These are phyloP conservation scores for Drosophila neonasuta DNA, from an alignment of 2,888 invertebrate species.

Conservation along the genomic window DNA sequence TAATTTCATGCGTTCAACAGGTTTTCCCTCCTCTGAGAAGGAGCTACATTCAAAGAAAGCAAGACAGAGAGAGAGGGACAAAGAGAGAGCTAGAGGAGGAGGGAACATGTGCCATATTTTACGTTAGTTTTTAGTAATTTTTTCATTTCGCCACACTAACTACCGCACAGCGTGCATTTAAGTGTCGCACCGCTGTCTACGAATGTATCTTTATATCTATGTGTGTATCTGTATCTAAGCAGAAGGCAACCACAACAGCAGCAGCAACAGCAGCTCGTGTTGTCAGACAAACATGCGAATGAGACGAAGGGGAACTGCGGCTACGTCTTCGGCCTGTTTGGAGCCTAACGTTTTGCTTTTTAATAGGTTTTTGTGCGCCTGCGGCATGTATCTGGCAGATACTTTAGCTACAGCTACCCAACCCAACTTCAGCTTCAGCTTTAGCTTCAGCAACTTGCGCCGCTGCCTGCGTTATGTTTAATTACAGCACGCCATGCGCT, in stretches of 20 bases:
- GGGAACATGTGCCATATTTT: constrained; percentile 53
- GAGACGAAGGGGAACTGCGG: constrained; percentile 30
- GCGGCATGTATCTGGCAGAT: constrained; percentile 63
- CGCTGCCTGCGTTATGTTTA: constrained; percentile 58
- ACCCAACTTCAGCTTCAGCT: constrained; percentile 4
- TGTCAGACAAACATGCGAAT: constrained; percentile 53
- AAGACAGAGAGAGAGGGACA: too few species aligned
- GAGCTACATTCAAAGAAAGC: not conserved
- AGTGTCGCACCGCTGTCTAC: constrained; percentile 57
- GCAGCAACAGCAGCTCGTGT: constrained; percentile 30
- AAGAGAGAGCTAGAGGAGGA: not conserved
- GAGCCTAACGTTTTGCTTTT: constrained; percentile 64
- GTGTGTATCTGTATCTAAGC: constrained; percentile 36
- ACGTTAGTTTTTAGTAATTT: constrained; percentile 66
- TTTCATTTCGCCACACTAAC: constrained; percentile 71
- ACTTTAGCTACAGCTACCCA: constrained; percentile 45
- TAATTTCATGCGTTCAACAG: constrained; percentile 75
- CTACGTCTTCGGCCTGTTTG: constrained; percentile 32
- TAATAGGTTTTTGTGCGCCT: constrained; percentile 70
- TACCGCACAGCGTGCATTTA: constrained; percentile 73
- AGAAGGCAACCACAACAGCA: constrained; percentile 24
- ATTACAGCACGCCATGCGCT: constrained; percentile 68
- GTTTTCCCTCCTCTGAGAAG: constrained; percentile 38
- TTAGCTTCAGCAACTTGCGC: not conserved
- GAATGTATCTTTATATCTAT: constrained; percentile 34